Evolutionary conservation across 2,113 vertebrate genomes (phyloP), one percentile per base, ranked within the genome.

Genomic region (Myrmecophaga tridactyla): DNA sequence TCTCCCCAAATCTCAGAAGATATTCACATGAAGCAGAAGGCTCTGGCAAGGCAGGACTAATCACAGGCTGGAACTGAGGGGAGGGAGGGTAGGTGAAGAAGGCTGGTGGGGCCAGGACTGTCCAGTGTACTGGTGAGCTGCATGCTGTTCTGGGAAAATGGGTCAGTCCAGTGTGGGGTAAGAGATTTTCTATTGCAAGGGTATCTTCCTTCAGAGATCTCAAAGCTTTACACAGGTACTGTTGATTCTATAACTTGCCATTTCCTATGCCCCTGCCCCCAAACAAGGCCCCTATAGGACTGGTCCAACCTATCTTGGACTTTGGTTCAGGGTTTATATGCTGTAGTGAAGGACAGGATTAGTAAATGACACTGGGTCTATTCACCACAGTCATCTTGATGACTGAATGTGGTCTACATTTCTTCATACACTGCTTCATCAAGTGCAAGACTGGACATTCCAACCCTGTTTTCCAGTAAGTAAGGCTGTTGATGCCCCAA

Each of bases 361-460:
- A 27, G 7, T 43, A 14, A 51, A 23, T 53, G 29, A 51, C 43
- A 76, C 43, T 41, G 31, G 36, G 23, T 70, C n/a, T 69, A 48
- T 15, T n/a, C 4, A 73, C 39, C 34, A 58, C 15, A 20, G 34
- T 90, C 3, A 39, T 56, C 43, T 18, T 6, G 31, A 51, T 56
- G 31, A 23, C 56, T 82, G 10, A 7, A 9, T 75, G 36, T 95
- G n/a, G 78, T 53, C 73, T 75, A 36, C 31, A 92, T 62, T 48
- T 76, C 39, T 46, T 77, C 29, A 25, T 84, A 58, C 1, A 56
- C 43, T 77, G 31, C 65, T 77, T 31, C 15, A 4, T 92, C 31
- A 48, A 67, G 31, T 65, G n/a, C 67, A 58, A 95, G 69, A 86
- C 67, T 73, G 77, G 67, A 89, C 88, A 95, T 56, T 75, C 21